Percentiles rank a stretch among this genome's conserved stretches.
Evolutionary conservation across 2,888 invertebrate species (phyloP).

Genomic region (Onthophagus sagittarius): DNA sequence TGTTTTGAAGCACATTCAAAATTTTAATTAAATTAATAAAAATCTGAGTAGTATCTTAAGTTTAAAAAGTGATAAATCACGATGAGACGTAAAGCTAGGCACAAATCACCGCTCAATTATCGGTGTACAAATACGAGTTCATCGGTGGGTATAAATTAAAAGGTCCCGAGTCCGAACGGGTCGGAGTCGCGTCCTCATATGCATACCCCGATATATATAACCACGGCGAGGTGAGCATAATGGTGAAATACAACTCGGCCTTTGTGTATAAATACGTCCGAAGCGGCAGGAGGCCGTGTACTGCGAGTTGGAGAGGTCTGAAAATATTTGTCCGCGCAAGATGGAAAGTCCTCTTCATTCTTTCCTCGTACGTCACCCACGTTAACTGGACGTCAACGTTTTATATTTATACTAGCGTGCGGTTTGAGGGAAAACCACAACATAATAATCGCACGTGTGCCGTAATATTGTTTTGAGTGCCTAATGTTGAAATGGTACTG

Average conservation of each 20-base stretch:
- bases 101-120: conserved; percentile 45
- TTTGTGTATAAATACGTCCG: background rate
- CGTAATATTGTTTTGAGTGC: too few relatives aligned
- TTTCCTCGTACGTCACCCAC: background rate
- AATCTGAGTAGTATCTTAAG: too few relatives aligned
- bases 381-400: background rate
- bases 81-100: conserved; percentile 30
- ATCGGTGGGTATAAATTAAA: conserved; percentile 40
- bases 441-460: background rate
- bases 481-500: too few relatives aligned
- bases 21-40: too few relatives aligned
- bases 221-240: background rate
- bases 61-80: conserved; percentile 14
- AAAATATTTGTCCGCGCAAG: background rate
- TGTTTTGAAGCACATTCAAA: too few relatives aligned
- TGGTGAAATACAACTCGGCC: background rate
- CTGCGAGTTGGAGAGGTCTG: background rate
- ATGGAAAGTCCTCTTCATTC: background rate
- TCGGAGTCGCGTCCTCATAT: background rate
- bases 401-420: background rate
- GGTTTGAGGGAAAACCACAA: background rate
- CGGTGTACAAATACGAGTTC: conserved; percentile 42
- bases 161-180: background rate
- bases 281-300: background rate
- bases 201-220: background rate